A percentile compares a stretch with the other conserved stretches of the same genome.
Evolutionary conservation across 1,140 invertebrate genomes (phyloP).

Genomic region (Pararge aegeria): DNA sequence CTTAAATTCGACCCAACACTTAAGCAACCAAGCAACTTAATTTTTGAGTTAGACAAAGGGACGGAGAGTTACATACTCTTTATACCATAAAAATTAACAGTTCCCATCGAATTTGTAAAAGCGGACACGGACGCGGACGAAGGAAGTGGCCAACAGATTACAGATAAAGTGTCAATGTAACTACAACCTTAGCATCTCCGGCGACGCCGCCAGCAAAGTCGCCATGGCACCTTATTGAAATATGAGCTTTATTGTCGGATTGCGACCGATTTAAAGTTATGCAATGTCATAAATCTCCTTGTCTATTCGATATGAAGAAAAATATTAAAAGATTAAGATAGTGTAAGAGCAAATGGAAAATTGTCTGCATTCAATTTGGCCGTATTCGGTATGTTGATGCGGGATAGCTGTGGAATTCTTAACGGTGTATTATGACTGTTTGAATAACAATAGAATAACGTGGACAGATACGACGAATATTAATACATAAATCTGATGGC

Average conservation of each 20-base stretch:
- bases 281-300: constrained; percentile 43
- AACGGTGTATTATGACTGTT: constrained; percentile 6
- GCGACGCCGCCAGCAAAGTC: no score
- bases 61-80: no score
- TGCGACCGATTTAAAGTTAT: constrained; percentile 34
- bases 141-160: no score
- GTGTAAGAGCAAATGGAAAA: constrained; percentile 19
- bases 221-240: no score
- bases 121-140: no score
- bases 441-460: background rate
- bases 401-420: constrained; percentile 14
- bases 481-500: background rate
- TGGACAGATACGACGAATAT: constrained; percentile 1
- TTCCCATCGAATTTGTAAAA: no score
- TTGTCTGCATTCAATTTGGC: constrained; percentile 13
- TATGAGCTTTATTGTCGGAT: constrained; percentile 27
- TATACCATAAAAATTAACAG: no score
- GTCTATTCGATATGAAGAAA: constrained; percentile 44
- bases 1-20: no score
- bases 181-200: no score
- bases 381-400: constrained; percentile 14
- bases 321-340: constrained; percentile 48
- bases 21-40: no score
- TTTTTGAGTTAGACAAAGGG: no score
- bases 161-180: no score